A percentile compares a stretch with the other conserved stretches of the same genome.
Evolutionary conservation across 2,888 invertebrate genomes (phyloP).

Genomic region (Drosophila barbarae): DNA sequence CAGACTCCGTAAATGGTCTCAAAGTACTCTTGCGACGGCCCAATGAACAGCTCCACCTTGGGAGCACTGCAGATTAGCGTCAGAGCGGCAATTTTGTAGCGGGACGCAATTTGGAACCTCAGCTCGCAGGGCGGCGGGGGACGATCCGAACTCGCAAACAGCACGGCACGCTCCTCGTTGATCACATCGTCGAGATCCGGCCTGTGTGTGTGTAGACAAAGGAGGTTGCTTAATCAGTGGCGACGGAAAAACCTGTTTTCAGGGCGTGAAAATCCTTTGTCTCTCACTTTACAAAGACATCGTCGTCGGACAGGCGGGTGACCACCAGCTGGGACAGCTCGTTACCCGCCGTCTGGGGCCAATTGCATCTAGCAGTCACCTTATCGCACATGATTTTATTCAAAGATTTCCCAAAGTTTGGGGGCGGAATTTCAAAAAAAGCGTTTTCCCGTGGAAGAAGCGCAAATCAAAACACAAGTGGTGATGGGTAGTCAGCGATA

Average conservation of each 20-base stretch:
- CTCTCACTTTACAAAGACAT: conserved; percentile 71
- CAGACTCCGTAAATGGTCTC: conserved; percentile 73
- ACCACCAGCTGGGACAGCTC: conserved; percentile 58
- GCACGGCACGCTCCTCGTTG: conserved; percentile 67
- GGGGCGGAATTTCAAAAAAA: background rate
- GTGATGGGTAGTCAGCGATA: conserved; percentile 15
- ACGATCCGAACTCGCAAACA: conserved; percentile 51
- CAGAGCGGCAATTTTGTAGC: conserved; percentile 72
- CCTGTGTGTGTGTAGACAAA: conserved; percentile 47
- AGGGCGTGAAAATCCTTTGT: conserved; percentile 58
- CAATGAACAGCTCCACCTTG: conserved; percentile 76
- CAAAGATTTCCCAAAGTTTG: background rate
- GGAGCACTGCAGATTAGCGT: conserved; percentile 73
- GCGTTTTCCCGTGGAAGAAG: conserved; percentile 12
- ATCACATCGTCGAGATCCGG: conserved; percentile 73
- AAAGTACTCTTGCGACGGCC: conserved; percentile 72
- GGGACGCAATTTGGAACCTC: conserved; percentile 56
- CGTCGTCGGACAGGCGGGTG: conserved; percentile 63
- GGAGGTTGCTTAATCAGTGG: conserved; percentile 4
- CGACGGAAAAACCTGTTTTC: conserved; percentile 49
- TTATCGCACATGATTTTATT: conserved; percentile 44
- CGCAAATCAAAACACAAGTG: conserved; percentile 31
- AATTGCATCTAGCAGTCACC: conserved; percentile 60
- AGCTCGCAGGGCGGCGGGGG: conserved; percentile 70
- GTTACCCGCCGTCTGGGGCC: conserved; percentile 71